Conservation (phyloP, 35 echinoderm and acorn worm species). For the Chiridota heheva region DNA sequence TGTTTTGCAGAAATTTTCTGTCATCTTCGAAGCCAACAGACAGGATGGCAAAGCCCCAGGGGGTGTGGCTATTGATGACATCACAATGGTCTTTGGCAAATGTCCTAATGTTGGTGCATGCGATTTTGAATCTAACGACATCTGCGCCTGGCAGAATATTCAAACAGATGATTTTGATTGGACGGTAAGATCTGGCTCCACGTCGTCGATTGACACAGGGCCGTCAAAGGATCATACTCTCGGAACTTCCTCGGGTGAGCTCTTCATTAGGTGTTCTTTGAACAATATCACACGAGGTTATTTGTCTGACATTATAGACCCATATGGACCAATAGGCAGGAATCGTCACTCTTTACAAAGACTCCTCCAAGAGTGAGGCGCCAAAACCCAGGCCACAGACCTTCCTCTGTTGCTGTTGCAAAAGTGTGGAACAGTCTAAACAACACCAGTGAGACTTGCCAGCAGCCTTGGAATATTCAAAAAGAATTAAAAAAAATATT, state of each 20-base stretch:
- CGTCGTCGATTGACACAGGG: constrained; percentile 48
- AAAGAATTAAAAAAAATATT: too few relatives aligned
- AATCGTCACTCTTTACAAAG: too few relatives aligned
- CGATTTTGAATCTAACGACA: constrained; percentile 17
- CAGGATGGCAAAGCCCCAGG: not conserved
- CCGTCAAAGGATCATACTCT: constrained; percentile 69
- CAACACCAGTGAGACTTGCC: too few relatives aligned
- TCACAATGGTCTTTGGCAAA: not conserved
- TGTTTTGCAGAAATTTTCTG: not conserved
- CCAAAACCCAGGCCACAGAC: too few relatives aligned
- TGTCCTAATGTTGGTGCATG: constrained; percentile 4
- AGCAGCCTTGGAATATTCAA: too few relatives aligned
- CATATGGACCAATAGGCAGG: too few relatives aligned
- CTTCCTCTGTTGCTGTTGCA: too few relatives aligned
- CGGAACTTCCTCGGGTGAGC: constrained; percentile 66
- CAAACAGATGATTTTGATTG: constrained; percentile 70
- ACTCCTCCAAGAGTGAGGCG: too few relatives aligned
- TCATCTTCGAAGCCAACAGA: constrained; percentile 24
- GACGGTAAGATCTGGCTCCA: constrained; percentile 33
- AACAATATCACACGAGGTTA: too few relatives aligned
- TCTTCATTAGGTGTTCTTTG: too few relatives aligned
- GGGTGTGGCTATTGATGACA: constrained; percentile 14
- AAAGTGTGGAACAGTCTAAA: too few relatives aligned
- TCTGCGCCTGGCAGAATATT: constrained; percentile 72
- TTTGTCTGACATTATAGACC: too few relatives aligned